Conservation (phyloP, 2,113 vertebrate species). For the Halichoerus grypus region DNA sequence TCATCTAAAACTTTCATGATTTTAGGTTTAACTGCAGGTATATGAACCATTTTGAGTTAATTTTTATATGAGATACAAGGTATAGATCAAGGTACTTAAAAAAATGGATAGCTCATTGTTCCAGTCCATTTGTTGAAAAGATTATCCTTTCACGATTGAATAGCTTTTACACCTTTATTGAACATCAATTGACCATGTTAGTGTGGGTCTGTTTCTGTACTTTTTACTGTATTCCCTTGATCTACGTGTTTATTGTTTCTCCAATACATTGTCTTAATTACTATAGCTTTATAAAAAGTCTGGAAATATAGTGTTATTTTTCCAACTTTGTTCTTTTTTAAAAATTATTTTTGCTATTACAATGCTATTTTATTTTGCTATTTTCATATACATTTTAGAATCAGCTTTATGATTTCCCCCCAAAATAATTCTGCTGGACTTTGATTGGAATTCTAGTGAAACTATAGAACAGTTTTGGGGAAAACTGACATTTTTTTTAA, state of each 20-base stretch:
- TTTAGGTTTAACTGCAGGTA: background rate
- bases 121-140: background rate
- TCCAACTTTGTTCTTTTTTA: background rate
- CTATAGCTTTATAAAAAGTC: background rate
- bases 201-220: background rate
- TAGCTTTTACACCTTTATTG: background rate
- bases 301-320: background rate
- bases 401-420: background rate
- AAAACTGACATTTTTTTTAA: background rate
- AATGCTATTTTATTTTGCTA: background rate
- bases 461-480: background rate
- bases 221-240: background rate
- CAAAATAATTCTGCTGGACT: background rate
- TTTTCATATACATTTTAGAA: background rate
- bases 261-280: background rate
- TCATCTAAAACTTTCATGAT: background rate
- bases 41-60: background rate
- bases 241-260: background rate
- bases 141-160: background rate
- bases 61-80: background rate
- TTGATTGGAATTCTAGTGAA: constrained; percentile 2
- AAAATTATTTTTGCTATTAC: constrained; percentile 10
- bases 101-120: background rate
- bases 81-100: background rate
- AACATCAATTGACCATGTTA: background rate